These are phyloP conservation scores for Chironomus tentans DNA, from an alignment of 2,888 invertebrate species.

Conservation along the genomic window DNA sequence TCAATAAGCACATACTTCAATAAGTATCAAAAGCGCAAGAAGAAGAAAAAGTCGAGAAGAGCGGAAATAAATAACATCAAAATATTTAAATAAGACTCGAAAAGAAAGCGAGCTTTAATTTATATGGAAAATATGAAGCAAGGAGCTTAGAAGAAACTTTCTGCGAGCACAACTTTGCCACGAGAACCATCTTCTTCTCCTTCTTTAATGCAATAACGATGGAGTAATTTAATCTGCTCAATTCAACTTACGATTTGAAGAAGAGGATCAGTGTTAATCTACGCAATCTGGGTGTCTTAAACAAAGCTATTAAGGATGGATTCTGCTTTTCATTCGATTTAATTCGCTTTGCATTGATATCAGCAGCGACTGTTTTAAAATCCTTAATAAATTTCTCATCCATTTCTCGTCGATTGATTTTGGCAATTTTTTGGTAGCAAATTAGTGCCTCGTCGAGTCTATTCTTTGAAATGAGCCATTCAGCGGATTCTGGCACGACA, in stretches of 20 bases:
- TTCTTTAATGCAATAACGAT: not conserved
- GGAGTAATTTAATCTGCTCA: not conserved
- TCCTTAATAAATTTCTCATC: conserved; percentile 41
- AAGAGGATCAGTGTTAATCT: conserved; percentile 47
- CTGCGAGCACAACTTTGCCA: no score
- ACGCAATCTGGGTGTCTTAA: conserved; percentile 47
- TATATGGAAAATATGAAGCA: no score
- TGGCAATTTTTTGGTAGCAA: conserved; percentile 46
- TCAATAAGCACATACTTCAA: no score
- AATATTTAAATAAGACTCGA: no score
- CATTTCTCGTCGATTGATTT: conserved; percentile 43
- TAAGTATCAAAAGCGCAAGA: no score
- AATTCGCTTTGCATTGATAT: conserved; percentile 32
- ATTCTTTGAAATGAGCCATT: conserved; percentile 50
- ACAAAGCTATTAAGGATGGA: conserved; percentile 44
- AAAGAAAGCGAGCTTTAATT: no score
- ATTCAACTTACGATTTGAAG: conserved; percentile 49
- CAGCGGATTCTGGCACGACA: conserved; percentile 50
- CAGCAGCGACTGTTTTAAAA: conserved; percentile 36
- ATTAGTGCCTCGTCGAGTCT: conserved; percentile 44
- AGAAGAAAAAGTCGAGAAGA: no score
- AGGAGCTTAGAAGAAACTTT: no score
- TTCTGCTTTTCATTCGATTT: conserved; percentile 32
- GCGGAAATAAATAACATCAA: no score
- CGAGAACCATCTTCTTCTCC: not conserved